Evolutionary conservation across 2,888 invertebrate genomes (phyloP).

Genomic region (Aricia artaxerxes): DNA sequence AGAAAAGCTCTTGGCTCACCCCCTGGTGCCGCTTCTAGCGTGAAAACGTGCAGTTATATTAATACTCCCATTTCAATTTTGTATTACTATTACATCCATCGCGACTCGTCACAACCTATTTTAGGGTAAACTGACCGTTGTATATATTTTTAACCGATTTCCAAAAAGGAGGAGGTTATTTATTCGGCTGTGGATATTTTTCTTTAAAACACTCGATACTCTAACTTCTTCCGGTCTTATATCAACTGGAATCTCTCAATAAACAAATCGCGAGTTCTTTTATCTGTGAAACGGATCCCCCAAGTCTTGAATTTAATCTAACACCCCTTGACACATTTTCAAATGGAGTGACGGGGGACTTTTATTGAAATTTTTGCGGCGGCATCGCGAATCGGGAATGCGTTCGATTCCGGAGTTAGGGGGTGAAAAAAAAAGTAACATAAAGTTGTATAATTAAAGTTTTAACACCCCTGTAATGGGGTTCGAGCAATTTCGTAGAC

Average conservation of each 20-base stretch:
- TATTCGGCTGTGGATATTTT: not conserved
- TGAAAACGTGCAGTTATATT: too few species aligned
- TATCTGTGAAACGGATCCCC: conserved; percentile 31
- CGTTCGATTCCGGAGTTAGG: conserved; percentile 49
- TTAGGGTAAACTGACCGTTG: too few species aligned
- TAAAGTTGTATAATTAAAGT: conserved; percentile 30
- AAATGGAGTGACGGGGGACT: conserved; percentile 42
- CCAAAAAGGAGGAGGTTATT: too few species aligned
- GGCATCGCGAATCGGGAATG: conserved; percentile 67
- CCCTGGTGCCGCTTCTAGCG: too few species aligned
- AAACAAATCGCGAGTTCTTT: conserved; percentile 24
- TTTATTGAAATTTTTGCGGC: conserved; percentile 71
- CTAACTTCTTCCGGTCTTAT: not conserved
- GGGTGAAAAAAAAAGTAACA: conserved; percentile 27
- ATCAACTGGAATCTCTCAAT: conserved; percentile 6
- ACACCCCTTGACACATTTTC: conserved; percentile 37
- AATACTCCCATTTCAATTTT: too few species aligned
- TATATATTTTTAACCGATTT: too few species aligned
- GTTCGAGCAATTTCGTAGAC: not conserved
- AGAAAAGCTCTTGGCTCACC: too few species aligned
- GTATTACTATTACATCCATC: too few species aligned
- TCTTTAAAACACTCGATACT: not conserved
- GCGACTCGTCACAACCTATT: too few species aligned
- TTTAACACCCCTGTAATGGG: not conserved
- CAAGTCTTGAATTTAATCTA: conserved; percentile 35